Evolutionary conservation across 2,888 invertebrate genomes (phyloP), one percentile per base, ranked within the genome.

Genomic region (Leptopterna dolabrata): DNA sequence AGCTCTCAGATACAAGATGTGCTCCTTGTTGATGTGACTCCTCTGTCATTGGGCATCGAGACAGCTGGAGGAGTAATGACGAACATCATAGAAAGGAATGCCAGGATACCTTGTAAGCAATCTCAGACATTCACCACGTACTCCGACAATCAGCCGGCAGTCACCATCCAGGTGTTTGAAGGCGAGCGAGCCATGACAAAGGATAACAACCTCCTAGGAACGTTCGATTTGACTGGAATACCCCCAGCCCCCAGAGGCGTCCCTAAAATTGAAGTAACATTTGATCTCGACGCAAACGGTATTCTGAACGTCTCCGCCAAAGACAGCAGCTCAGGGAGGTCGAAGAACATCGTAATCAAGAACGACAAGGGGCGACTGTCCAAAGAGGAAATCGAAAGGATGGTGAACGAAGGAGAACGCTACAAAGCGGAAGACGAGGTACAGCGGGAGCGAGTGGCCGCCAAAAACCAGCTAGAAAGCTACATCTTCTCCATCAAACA

Each of bases 121-220:
- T 95, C 96, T 0, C 96, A 96, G 96, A 92, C 93, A 14, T 47
- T 47, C 47, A 47, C 47, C n/a, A n/a, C n/a, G n/a, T n/a, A n/a
- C n/a, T n/a, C n/a, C n/a, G n/a, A n/a, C n/a, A n/a, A n/a, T n/a
- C n/a, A 95, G n/a, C n/a, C n/a, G n/a, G n/a, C n/a, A n/a, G n/a
- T n/a, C n/a, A n/a, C n/a, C n/a, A n/a, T n/a, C n/a, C n/a, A n/a
- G n/a, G n/a, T n/a, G n/a, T n/a, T n/a, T n/a, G n/a, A n/a, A n/a
- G n/a, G n/a, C n/a, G n/a, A n/a, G n/a, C n/a, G n/a, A n/a, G n/a
- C n/a, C n/a, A n/a, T n/a, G n/a, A n/a, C n/a, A n/a, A n/a, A n/a
- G 91, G 97, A 98, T 91, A 98, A 98, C 91, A 97, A 98, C 91
- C 92, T 96, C 1, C 92, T 97, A 82, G 96, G 96, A 51, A 96